These are phyloP conservation scores for Phanerotoma sp. DNA, from an alignment of 2,888 invertebrate genomes.

Conservation along the genomic window DNA sequence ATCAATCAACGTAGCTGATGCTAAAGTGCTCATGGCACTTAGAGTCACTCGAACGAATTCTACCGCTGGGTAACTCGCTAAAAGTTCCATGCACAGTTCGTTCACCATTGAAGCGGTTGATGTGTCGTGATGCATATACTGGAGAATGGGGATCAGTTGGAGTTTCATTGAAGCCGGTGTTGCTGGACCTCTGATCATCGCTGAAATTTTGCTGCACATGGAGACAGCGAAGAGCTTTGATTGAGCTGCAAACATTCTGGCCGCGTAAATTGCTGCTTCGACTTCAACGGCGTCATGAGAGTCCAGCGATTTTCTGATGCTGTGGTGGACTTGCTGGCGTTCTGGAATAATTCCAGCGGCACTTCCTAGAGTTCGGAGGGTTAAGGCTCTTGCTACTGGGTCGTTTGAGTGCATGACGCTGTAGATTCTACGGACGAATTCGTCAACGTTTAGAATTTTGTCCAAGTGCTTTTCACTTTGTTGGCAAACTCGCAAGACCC, in stretches of 20 bases:
- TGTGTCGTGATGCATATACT: conserved; percentile 89
- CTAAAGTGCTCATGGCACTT: conserved; percentile 83
- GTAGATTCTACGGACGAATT: conserved; percentile 86
- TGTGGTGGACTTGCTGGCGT: conserved; percentile 87
- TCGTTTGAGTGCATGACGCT: conserved; percentile 97
- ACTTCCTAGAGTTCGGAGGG: conserved; percentile 85
- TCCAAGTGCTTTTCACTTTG: conserved; percentile 96
- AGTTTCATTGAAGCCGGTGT: conserved; percentile 91
- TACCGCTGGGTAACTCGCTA: conserved; percentile 77
- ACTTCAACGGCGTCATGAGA: conserved; percentile 96
- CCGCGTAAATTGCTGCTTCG: conserved; percentile 93
- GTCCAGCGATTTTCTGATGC: conserved; percentile 86
- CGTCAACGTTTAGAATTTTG: conserved; percentile 94
- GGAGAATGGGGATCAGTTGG: conserved; percentile 84
- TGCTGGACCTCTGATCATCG: conserved; percentile 91
- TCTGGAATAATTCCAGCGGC: conserved; percentile 93
- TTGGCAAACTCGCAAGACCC: conserved; percentile 90
- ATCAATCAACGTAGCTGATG: conserved; percentile 85
- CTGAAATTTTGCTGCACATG: conserved; percentile 92
- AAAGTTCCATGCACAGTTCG: conserved; percentile 70
- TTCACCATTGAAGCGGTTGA: conserved; percentile 75
- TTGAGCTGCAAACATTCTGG: conserved; percentile 91
- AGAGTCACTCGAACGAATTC: conserved; percentile 81
- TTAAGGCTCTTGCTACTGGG: conserved; percentile 90
- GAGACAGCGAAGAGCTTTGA: conserved; percentile 94